phyloP scores from a whole-genome alignment of 2,888 invertebrate genomes.

The Hydriomena furcata region DNA sequence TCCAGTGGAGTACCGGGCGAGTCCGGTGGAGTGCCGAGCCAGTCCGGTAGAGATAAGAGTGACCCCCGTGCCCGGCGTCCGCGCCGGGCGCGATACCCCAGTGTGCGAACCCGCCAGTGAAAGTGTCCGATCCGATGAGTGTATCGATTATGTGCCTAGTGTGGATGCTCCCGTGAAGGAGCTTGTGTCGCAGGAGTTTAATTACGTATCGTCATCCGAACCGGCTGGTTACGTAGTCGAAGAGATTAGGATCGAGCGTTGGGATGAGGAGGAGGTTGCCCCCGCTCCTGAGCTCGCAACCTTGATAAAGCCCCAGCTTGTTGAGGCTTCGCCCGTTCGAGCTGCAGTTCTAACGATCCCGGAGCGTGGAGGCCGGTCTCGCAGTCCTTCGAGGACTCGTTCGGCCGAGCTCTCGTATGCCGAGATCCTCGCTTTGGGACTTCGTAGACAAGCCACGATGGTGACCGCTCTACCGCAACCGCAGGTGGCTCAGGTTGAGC shows the following conservation, averaged over 20 bases:
- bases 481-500: conserved; percentile 68
- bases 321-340: conserved; percentile 18
- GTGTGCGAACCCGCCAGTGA: conserved; percentile 60
- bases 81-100: conserved; percentile 49
- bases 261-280: conserved; percentile 40
- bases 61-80: conserved; percentile 39
- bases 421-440: conserved; percentile 87
- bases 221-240: conserved; percentile 20
- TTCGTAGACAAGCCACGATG: conserved; percentile 63
- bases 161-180: conserved; percentile 31
- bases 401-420: conserved; percentile 89
- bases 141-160: conserved; percentile 36
- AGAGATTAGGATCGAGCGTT: conserved; percentile 40
- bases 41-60: conserved; percentile 5
- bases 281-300: conserved; percentile 11
- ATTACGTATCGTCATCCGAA: conserved; percentile 28
- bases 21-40: conserved; percentile 5
- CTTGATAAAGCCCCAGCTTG: neutral
- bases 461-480: conserved; percentile 62
- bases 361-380: conserved; percentile 48
- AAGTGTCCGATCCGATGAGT: conserved; percentile 60
- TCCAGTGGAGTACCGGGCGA: neutral
- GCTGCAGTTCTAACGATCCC: conserved; percentile 37
- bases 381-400: conserved; percentile 55
- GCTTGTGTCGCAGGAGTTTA: conserved; percentile 25